phyloP scores from a whole-genome alignment of 2,797 vertebrate species.

The Gastrophryne carolinensis region DNA sequence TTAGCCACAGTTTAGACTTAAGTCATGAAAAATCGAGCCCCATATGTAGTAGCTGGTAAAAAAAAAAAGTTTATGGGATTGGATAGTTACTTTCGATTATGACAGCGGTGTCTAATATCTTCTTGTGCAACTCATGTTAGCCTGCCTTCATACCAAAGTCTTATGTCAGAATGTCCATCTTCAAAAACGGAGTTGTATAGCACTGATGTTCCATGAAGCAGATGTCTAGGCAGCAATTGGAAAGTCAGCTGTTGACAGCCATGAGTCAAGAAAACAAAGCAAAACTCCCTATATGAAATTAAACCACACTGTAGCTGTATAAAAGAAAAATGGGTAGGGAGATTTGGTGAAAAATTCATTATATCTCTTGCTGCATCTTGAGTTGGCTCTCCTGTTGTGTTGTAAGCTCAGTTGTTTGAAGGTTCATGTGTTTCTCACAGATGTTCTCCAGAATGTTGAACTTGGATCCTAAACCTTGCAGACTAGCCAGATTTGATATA shows the following conservation, averaged over 20 bases:
- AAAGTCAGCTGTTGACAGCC: no score
- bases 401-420: neutral
- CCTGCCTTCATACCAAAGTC: neutral
- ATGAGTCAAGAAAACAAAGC: no score
- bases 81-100: neutral
- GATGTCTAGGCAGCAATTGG: no score
- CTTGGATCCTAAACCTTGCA: slow-evolving; percentile 37
- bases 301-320: no score
- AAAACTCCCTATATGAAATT: no score
- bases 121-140: neutral
- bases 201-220: no score
- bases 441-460: slow-evolving; percentile 39
- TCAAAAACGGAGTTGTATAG: no score
- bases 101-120: neutral
- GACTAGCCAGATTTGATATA: neutral
- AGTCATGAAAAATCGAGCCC: neutral
- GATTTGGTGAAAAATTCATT: no score
- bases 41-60: neutral
- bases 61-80: neutral
- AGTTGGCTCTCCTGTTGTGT: no score
- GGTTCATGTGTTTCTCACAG: slow-evolving; percentile 3
- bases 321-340: no score
- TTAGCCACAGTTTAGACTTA: neutral
- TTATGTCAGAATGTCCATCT: no score
- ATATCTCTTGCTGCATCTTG: no score